Base-by-base conservation (phyloP, 2,797 vertebrate genomes). In the Periparus ater region DNA sequence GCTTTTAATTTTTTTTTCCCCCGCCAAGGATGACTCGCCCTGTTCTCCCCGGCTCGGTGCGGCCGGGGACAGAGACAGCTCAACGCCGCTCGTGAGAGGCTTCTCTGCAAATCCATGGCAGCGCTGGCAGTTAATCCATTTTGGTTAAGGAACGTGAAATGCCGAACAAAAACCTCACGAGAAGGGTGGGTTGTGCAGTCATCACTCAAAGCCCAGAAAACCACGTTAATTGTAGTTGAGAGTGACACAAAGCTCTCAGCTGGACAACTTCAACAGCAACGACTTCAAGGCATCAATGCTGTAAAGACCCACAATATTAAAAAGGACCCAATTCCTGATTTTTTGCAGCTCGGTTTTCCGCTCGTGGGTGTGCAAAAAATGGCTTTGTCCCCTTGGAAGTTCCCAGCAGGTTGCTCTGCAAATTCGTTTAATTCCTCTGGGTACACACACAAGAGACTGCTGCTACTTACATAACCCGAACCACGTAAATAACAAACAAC, bases 81-180 rank as follows among this genome's bases (percentile, higher is more conserved):
- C 54, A 15, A 53, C 3, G 2, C 5, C 0, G 27, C 1, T 1
- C 8, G 6, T 40, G 75, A 57, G 79, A 30, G 38, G 42, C 60
- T 92, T 23, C 82, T 48, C 72, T 65, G 67, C 51, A 53, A 67
- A 76, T 17, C 8, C 42, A 3, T 1, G 47, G 53, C 38, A 57
- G 45, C 10, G 36, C 6, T 14, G 77, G 30, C 34, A 5, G 1
- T 53, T 27, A 17, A 47, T 16, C 44, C 63, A 2, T 27, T 65
- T n/a, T 11, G 34, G 40, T 45, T 4, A 15, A 30, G 29, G 65
- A 71, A 48, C 11, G 5, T 2, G 18, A 83, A 82, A 20, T 29
- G 70, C 54, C 58, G 54, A 65, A 42, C 42, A 30, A 63, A 79
- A 60, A 32, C 45, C 45, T 77, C 34, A 11, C 1, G 9, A 70